These are phyloP conservation scores for Belgica antarctica DNA, from an alignment of 2,888 invertebrate species.

Conservation along the genomic window DNA sequence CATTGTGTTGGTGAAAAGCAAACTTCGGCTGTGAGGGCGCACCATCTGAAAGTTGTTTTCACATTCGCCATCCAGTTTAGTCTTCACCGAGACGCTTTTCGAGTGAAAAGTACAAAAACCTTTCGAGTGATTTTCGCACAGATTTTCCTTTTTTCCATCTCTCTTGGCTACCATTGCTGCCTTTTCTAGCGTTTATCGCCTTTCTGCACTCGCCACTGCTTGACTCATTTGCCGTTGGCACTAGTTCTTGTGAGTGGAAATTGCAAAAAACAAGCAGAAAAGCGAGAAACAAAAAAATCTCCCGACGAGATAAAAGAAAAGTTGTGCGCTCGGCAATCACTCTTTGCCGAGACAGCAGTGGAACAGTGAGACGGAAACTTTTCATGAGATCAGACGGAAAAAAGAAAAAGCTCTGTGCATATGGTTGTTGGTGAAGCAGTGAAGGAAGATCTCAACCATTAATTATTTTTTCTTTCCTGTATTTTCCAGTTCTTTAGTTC, in stretches of 20 bases:
- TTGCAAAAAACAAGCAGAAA: slow-evolving; percentile 1
- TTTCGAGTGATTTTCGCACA: slow-evolving; percentile 23
- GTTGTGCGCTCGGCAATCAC: slow-evolving; percentile 10
- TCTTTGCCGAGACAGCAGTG: slow-evolving; percentile 35
- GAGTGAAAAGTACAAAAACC: slow-evolving; percentile 31
- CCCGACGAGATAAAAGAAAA: slow-evolving; percentile 4
- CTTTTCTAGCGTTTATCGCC: neutral
- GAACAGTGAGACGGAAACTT: slow-evolving; percentile 26
- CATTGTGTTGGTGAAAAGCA: slow-evolving; percentile 3
- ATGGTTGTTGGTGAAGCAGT: slow-evolving; percentile 29
- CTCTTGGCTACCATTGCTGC: neutral
- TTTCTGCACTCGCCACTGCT: neutral
- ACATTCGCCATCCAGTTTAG: slow-evolving; percentile 14
- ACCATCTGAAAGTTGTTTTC: slow-evolving; percentile 9
- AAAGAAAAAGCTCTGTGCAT: slow-evolving; percentile 33
- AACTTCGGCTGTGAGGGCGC: neutral
- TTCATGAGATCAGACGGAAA: slow-evolving; percentile 23
- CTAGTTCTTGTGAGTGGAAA: neutral
- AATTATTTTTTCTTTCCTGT: slow-evolving; percentile 29
- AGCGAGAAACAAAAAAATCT: neutral
- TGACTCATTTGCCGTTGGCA: slow-evolving; percentile 6
- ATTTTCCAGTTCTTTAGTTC: slow-evolving; percentile 41
- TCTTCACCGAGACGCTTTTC: slow-evolving; percentile 41
- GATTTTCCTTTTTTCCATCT: neutral
- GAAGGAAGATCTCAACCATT: slow-evolving; percentile 11